Percentiles rank a stretch among this genome's conserved stretches.
Evolutionary conservation across 2,797 vertebrate species (phyloP).

Genomic region (Ataeniobius toweri): DNA sequence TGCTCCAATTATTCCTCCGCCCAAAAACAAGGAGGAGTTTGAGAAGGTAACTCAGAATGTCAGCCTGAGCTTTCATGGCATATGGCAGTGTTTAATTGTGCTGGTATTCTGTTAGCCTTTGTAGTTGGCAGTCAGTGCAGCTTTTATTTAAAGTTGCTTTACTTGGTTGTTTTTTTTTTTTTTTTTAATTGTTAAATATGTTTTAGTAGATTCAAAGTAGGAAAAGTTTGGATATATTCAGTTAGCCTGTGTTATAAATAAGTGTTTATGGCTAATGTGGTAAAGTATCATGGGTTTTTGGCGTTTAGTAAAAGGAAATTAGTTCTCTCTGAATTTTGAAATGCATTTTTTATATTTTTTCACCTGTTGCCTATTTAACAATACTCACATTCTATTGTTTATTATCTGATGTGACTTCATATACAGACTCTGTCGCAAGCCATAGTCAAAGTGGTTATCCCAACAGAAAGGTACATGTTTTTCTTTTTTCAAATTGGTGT

Average conservation of each 20-base stretch:
- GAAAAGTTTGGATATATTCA: constrained; percentile 49
- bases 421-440: constrained; percentile 99
- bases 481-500: constrained; percentile 99
- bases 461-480: constrained; percentile 99
- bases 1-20: constrained; percentile 91
- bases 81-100: constrained; percentile 59
- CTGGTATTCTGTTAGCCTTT: constrained; percentile 64
- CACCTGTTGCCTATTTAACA: constrained; percentile 99
- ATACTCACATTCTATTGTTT: constrained; percentile 99
- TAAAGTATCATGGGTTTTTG: constrained; percentile 59
- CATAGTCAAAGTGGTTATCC: constrained; percentile 99
- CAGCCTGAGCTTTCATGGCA: constrained; percentile 55
- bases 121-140: constrained; percentile 47
- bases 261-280: constrained; percentile 53
- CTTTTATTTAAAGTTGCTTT: constrained; percentile 37
- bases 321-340: constrained; percentile 92
- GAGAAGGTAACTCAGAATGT: constrained; percentile 94
- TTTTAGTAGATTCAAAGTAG: constrained; percentile 47
- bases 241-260: constrained; percentile 50
- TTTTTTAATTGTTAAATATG: constrained; percentile 29
- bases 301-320: constrained; percentile 84
- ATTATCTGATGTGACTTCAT: constrained; percentile 99
- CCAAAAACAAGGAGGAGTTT: constrained; percentile 99
- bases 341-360: constrained; percentile 97
- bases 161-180: constrained; percentile 28